Percentiles rank a stretch among this genome's conserved stretches.
Evolutionary conservation across 92 coral and sea anemone genomes (phyloP).

Genomic region (Diadumene lineata): DNA sequence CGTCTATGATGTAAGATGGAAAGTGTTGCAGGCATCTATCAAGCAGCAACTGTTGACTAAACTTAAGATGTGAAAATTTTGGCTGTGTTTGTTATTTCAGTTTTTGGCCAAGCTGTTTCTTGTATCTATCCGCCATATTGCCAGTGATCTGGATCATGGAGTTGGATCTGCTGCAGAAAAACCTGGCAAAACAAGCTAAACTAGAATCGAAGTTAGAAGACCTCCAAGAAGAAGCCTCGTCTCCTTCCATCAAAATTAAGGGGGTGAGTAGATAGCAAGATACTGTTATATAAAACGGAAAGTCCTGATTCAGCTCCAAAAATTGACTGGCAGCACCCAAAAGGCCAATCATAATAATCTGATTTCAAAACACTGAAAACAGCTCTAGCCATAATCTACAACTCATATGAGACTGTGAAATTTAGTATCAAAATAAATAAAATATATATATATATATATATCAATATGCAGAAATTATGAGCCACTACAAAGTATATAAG

Average conservation of each 20-base stretch:
- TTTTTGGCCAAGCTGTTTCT: constrained; percentile 69
- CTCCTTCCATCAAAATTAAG: constrained; percentile 1
- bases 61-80: no score
- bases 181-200: constrained; percentile 33
- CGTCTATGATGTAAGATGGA: no score
- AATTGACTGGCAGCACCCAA: neutral
- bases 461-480: no score
- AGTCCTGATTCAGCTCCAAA: neutral
- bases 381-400: neutral
- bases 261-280: constrained; percentile 1
- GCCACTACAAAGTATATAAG: no score
- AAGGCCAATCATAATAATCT: neutral
- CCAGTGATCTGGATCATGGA: constrained; percentile 66
- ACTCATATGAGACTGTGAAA: neutral
- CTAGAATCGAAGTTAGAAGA: neutral
- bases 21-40: no score
- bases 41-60: no score
- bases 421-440: no score
- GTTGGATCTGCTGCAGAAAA: constrained; percentile 46
- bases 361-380: neutral
- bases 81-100: constrained; percentile 28
- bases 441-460: no score
- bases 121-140: constrained; percentile 48
- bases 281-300: neutral
- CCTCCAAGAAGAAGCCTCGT: neutral